phyloP scores from a whole-genome alignment of 2,888 invertebrate species.

The Melipona bicolor region DNA sequence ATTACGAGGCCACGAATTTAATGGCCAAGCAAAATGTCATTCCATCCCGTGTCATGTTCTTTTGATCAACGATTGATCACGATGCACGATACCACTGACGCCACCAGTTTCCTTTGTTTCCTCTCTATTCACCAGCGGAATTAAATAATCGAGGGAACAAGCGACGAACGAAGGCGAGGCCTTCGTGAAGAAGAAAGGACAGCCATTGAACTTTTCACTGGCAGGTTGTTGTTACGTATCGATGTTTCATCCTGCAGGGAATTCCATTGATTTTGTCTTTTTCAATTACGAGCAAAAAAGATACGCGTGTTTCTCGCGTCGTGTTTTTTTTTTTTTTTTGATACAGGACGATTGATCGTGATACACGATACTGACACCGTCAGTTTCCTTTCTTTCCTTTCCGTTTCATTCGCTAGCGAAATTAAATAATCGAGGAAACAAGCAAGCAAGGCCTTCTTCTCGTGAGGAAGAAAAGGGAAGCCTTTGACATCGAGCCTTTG shows the following conservation, averaged over 20 bases:
- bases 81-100: no score
- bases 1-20: conserved; percentile 16
- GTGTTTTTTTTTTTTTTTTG: no score
- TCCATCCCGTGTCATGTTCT: background rate
- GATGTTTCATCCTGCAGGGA: conserved; percentile 1
- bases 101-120: no score
- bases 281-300: background rate
- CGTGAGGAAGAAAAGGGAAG: background rate
- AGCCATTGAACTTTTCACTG: background rate
- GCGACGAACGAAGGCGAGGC: no score
- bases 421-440: conserved; percentile 10
- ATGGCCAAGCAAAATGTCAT: background rate
- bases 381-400: background rate
- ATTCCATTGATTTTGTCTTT: background rate
- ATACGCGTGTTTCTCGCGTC: no score
- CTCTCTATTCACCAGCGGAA: no score
- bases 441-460: background rate
- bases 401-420: background rate
- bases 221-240: background rate
- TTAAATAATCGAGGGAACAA: no score
- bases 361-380: background rate
- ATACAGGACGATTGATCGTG: no score
- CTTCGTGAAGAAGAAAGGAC: no score
- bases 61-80: no score
- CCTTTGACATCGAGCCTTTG: background rate